Evolutionary conservation across 2,113 vertebrate genomes (phyloP).

Genomic region (Hippocampus barbouri): DNA sequence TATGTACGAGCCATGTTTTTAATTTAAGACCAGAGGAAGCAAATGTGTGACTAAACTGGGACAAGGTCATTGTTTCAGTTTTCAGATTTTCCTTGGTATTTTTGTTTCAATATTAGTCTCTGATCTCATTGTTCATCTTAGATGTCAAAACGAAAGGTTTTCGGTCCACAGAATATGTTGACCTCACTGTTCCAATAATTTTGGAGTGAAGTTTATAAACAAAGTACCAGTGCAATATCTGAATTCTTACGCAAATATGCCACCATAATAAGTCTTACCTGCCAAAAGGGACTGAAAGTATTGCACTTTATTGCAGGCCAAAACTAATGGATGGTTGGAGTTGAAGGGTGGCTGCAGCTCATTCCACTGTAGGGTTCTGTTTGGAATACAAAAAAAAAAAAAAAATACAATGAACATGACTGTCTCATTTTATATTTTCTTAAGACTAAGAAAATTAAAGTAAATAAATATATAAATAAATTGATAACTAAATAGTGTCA

Average conservation of each 20-base stretch:
- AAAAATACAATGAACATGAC: neutral
- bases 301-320: slow-evolving; percentile 91
- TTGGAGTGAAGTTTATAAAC: no score
- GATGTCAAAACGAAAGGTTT: no score
- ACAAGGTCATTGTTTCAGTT: no score
- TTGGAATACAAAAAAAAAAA: slow-evolving; percentile 35
- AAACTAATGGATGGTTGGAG: slow-evolving; percentile 88
- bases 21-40: no score
- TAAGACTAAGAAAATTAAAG: neutral
- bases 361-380: slow-evolving; percentile 96
- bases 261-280: slow-evolving; percentile 74
- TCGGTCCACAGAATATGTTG: no score
- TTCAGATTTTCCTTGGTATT: no score
- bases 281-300: slow-evolving; percentile 89
- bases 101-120: no score
- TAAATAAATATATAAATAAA: no score
- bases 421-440: neutral
- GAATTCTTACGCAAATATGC: neutral
- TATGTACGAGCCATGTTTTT: no score
- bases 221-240: neutral
- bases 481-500: slow-evolving; percentile 36
- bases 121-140: no score
- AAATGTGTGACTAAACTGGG: no score
- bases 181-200: no score
- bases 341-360: slow-evolving; percentile 96